Evolutionary conservation across 2,888 invertebrate species (phyloP).

Genomic region (Stramonita haemastoma): DNA sequence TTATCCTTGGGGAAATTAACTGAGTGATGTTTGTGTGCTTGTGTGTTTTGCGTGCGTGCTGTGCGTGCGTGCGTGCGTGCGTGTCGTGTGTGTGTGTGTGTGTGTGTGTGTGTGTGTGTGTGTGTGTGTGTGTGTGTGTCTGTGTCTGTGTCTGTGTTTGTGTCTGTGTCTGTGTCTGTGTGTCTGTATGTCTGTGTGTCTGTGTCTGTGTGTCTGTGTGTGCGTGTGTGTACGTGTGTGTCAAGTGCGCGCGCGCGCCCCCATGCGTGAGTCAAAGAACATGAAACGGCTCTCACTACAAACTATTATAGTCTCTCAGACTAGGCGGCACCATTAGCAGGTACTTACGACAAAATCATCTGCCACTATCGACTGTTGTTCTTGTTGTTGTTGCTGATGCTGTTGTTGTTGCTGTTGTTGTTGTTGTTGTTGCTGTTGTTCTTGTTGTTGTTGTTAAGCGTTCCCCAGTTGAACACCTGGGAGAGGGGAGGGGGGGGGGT

Average conservation of each 20-base stretch:
- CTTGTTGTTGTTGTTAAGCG: not conserved
- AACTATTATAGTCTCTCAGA: no score
- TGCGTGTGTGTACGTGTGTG: not conserved
- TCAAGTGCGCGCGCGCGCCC: not conserved
- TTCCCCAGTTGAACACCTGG: no score
- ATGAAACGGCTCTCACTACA: no score
- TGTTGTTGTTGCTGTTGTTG: not conserved
- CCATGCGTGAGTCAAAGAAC: not conserved
- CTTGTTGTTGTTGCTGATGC: not conserved
- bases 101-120: constrained; percentile 30
- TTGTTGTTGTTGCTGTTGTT: not conserved
- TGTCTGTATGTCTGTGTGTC: not conserved
- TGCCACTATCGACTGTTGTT: no score
- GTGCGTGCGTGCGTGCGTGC: constrained; percentile 31
- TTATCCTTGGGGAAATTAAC: no score
- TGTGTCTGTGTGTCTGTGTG: constrained; percentile 10
- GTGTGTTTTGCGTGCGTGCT: not conserved
- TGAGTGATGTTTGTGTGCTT: not conserved
- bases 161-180: not conserved
- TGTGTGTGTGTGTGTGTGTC: constrained; percentile 16
- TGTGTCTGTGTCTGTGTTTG: not conserved
- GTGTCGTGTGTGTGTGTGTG: constrained; percentile 19
- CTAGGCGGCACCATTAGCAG: no score
- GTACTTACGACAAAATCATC: no score
- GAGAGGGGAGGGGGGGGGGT: no score